Percentiles rank a stretch among this genome's conserved stretches.
Conservation (phyloP, 2,888 invertebrate genomes). For the Pandemis corylana region DNA sequence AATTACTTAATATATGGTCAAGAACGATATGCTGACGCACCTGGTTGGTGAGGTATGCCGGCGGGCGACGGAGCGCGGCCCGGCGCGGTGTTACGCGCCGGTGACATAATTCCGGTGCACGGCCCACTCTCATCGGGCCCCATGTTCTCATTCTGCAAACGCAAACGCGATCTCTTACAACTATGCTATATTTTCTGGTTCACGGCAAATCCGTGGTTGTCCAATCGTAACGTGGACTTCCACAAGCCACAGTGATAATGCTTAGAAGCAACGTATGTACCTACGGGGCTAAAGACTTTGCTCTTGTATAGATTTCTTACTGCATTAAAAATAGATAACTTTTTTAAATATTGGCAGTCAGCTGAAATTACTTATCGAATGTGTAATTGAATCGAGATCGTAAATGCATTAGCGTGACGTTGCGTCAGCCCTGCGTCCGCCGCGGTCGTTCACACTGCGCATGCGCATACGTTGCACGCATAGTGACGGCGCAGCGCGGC, state of each 20-base stretch:
- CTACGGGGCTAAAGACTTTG: background rate
- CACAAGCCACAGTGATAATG: background rate
- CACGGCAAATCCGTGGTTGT: background rate
- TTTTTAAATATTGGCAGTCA: background rate
- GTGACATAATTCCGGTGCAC: constrained; percentile 42
- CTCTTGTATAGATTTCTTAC: background rate
- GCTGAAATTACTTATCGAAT: background rate
- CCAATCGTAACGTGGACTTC: background rate
- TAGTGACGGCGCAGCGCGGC: no score
- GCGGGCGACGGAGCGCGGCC: background rate
- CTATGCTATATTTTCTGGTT: background rate
- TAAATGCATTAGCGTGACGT: constrained; percentile 12
- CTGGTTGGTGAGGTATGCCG: background rate
- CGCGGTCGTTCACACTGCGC: constrained; percentile 1
- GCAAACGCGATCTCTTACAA: constrained; percentile 15
- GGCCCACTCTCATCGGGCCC: constrained; percentile 13
- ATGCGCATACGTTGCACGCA: background rate
- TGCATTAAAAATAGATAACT: background rate
- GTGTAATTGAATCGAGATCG: background rate
- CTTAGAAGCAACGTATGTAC: background rate
- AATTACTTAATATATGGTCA: background rate
- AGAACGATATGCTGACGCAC: background rate
- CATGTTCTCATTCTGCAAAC: constrained; percentile 43
- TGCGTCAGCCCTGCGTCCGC: background rate
- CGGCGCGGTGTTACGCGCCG: constrained; percentile 37